Evolutionary conservation across 2,113 vertebrate genomes (phyloP), one percentile per base, ranked within the genome.

Genomic region (Galemys pyrenaicus): DNA sequence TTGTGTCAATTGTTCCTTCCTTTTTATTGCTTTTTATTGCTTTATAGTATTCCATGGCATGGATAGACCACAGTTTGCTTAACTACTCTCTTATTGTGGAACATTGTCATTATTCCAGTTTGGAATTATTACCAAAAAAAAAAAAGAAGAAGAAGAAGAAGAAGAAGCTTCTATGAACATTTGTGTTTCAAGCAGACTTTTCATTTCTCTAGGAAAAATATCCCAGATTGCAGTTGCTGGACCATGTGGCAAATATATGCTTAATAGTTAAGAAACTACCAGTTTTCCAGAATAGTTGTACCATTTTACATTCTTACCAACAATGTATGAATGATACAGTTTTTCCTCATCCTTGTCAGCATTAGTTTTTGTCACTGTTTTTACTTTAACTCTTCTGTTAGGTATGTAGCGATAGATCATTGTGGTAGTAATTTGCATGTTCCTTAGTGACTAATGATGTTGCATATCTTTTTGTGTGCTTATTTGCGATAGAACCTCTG

Each of bases 321-420:
- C 3, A 10, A 12, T 4, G 20, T 6, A 6, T 1, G n/a, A 68
- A 24, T 3, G 9, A 11, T n/a, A 8, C 24, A 8, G 24, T 26
- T 28, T 10, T 24, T 17, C 46, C 17, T 16, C 0, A 3, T 30
- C 44, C 24, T 51, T 2, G 26, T 5, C 46, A 12, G 24, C 44
- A 51, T 32, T 26, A 16, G 12, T 13, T 24, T 20, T 6, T 67
- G 35, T 37, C 51, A 79, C 54, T 30, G 15, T 28, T 39, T 79
- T 41, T 39, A 39, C 17, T 39, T 79, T 60, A 56, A 22, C 35
- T 30, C 1, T 37, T 30, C 19, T 35, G n/a, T 24, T 15, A 26
- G 8, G 22, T 17, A 20, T 9, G 2, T n/a, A 5, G 6, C 32
- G 22, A 24, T 8, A 58, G 15, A 62, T 35, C 20, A 15, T 24